Evolutionary conservation across 2,888 invertebrate genomes (phyloP), one percentile per base, ranked within the genome.

Genomic region (Seira sanloemensis): DNA sequence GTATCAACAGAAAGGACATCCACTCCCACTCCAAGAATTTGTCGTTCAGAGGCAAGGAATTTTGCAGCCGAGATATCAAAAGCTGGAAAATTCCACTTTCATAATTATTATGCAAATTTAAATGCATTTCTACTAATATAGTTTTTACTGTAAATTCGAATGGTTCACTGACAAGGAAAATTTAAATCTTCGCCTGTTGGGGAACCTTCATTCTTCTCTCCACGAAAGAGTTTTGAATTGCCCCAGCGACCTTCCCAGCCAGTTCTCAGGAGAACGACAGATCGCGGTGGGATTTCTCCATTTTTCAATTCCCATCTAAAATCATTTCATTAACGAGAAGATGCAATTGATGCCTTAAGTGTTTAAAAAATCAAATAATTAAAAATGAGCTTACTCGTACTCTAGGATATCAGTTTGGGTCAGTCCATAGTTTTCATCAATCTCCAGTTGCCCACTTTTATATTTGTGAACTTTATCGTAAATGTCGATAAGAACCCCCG

Each of bases 401-500:
- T 87, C 87, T 1, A 88, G 1, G 19, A 88, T 54, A 54, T 87
- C 88, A 21, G 87, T 78, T 2, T 74, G 58, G 0, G 82, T 86
- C n/a, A 88, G 9, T 1, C 18, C 86, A 68, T 88, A 88, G 73
- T 88, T 87, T 2, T 73, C 68, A 9, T 76, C 46, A 9, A 85
- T 78, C 0, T 1, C 24, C 12, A 86, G 27, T 19, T 76, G 37
- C 0, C 86, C 87, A 21, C 84, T 58, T 25, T 81, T 54, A 16
- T 62, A 85, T 16, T 19, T 46, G 24, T 85, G 81, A 26, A 88
- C 87, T 58, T 88, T 88, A 54, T 85, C 78, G 25, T 84, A 87
- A 68, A 88, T 83, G 71, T 88, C 88, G 78, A 88, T 85, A 69
- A 83, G 46, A 5, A 88, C 85, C 5, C 86, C 88, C 5, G 86